Conservation (phyloP, 2,888 invertebrate species). For the Rosalia funebris region DNA sequence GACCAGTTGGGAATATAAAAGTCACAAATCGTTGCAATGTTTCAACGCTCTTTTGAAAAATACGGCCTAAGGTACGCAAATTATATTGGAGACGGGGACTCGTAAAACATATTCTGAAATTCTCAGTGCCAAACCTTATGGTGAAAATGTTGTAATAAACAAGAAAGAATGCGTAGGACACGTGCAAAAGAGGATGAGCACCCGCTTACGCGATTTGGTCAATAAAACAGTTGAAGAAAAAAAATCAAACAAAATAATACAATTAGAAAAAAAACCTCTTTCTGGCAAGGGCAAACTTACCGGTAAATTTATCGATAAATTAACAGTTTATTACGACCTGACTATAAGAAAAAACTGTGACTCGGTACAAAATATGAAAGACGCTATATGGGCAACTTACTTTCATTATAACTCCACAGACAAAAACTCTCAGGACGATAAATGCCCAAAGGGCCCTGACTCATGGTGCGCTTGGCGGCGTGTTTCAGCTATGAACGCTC, state of each 20-base stretch:
- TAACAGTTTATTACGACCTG: constrained; percentile 52
- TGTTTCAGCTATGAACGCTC: constrained; percentile 17
- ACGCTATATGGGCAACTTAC: constrained; percentile 51
- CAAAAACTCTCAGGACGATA: constrained; percentile 50
- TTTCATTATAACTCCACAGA: constrained; percentile 52
- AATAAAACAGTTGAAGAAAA: constrained; percentile 23
- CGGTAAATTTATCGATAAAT: constrained; percentile 45
- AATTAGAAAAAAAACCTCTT: neutral
- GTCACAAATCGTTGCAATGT: constrained; percentile 41
- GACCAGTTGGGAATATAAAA: constrained; percentile 44
- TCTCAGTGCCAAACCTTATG: constrained; percentile 37
- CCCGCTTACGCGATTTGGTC: constrained; percentile 31
- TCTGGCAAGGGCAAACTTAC: constrained; percentile 32
- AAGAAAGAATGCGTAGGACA: constrained; percentile 43
- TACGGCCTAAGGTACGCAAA: constrained; percentile 34
- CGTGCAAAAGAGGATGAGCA: constrained; percentile 40
- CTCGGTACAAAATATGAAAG: constrained; percentile 45
- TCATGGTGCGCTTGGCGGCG: constrained; percentile 34
- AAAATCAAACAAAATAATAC: constrained; percentile 15
- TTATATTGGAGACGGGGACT: constrained; percentile 46
- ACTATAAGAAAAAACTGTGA: constrained; percentile 49
- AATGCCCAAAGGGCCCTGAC: constrained; percentile 40
- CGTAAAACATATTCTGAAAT: constrained; percentile 42
- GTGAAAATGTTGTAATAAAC: constrained; percentile 24
- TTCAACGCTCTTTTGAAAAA: constrained; percentile 31